A percentile compares a stretch with the other conserved stretches of the same genome.
These are phyloP conservation scores for Sebastes ruberrimus DNA, from an alignment of 2,797 vertebrate species.

Conservation along the genomic window DNA sequence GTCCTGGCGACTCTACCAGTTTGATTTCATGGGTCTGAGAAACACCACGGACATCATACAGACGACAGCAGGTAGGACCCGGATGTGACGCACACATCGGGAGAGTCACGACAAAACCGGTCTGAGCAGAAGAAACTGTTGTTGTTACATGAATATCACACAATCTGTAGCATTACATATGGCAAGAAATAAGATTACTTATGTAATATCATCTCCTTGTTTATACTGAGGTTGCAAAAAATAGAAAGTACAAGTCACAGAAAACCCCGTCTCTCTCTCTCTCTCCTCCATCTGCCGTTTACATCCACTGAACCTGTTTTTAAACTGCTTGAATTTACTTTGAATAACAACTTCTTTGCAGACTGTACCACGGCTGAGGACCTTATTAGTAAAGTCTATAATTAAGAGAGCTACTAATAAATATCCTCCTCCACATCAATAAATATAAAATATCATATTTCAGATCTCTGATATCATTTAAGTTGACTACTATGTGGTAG, in stretches of 20 bases:
- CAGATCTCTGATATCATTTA: too few relatives aligned
- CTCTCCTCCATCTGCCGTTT: too few relatives aligned
- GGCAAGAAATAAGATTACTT: not conserved
- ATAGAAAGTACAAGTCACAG: not conserved
- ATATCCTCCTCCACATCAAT: not conserved
- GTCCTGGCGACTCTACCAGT: conserved; percentile 97
- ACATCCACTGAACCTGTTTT: not conserved
- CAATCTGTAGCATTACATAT: not conserved
- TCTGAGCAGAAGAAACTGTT: too few relatives aligned
- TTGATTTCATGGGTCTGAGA: conserved; percentile 95
- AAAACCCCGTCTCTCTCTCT: not conserved
- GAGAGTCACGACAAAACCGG: too few relatives aligned
- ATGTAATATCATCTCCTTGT: not conserved
- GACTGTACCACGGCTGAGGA: not conserved
- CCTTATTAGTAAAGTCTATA: not conserved
- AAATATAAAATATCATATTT: too few relatives aligned
- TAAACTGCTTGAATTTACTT: not conserved
- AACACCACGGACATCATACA: conserved; percentile 92
- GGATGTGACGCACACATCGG: not conserved
- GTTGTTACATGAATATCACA: too few relatives aligned
- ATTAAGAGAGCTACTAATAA: not conserved
- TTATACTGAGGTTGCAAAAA: not conserved
- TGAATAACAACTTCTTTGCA: not conserved
- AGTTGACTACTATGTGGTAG: too few relatives aligned
- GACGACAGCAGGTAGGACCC: conserved; percentile 88